Percentiles rank a stretch among this genome's conserved stretches.
Conservation (phyloP, 2,797 vertebrate genomes). For the Leuciscus waleckii region DNA sequence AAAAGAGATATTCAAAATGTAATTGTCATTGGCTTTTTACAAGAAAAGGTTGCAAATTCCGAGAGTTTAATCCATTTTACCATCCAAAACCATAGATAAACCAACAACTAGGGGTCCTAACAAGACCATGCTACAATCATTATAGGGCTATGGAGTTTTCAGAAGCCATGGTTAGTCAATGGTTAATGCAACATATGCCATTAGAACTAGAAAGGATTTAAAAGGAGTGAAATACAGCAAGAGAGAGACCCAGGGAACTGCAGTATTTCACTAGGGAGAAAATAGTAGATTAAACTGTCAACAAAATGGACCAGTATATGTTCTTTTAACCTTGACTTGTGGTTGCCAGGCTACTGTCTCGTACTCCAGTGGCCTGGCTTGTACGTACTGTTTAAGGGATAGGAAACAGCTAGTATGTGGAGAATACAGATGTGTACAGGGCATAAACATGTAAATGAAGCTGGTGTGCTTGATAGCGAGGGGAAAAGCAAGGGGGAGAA, state of each 20-base stretch:
- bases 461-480: neutral
- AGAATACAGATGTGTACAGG: neutral
- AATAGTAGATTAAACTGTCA: slow-evolving; percentile 5
- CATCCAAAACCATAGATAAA: neutral
- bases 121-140: neutral
- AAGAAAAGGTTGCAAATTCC: neutral
- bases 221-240: neutral
- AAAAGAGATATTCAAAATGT: neutral
- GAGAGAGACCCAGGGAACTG: neutral
- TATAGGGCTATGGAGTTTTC: neutral
- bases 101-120: neutral
- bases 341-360: slow-evolving; percentile 32
- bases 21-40: neutral
- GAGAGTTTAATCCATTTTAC: neutral
- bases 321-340: slow-evolving; percentile 40
- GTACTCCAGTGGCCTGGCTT: slow-evolving; percentile 25
- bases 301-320: neutral
- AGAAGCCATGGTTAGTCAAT: neutral
- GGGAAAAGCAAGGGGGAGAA: neutral
- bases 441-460: neutral
- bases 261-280: neutral
- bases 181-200: slow-evolving; percentile 8
- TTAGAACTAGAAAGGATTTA: neutral
- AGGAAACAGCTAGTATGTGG: neutral
- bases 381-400: neutral